Evolutionary conservation across 1,140 invertebrate species (phyloP).

Genomic region (Gryllus bimaculatus): DNA sequence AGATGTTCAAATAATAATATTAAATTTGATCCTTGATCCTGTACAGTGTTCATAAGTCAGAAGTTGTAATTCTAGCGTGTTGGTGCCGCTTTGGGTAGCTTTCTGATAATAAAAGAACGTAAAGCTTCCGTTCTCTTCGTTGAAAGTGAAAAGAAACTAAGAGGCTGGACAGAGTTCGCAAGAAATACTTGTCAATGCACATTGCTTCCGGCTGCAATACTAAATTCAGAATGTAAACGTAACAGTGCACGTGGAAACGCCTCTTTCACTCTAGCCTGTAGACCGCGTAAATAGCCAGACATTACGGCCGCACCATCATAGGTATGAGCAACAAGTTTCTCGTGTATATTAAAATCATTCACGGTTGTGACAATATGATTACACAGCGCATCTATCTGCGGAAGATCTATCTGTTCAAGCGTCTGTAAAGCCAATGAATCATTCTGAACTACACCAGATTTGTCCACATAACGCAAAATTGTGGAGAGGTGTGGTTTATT

Average conservation of each 20-base stretch:
- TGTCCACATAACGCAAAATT: neutral
- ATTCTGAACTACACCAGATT: neutral
- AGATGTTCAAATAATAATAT: neutral
- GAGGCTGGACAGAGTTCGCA: neutral
- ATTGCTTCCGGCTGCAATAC: neutral
- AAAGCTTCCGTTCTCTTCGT: no score
- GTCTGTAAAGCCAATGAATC: neutral
- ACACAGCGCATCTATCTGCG: neutral
- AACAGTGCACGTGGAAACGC: neutral
- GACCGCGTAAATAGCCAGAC: neutral
- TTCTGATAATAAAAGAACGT: no score
- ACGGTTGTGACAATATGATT: neutral
- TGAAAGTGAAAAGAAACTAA: no score
- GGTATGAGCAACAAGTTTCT: neutral
- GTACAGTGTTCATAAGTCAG: neutral
- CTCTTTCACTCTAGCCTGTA: neutral
- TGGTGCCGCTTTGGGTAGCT: neutral
- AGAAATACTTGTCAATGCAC: neutral
- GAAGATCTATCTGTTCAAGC: neutral
- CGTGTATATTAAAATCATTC: neutral
- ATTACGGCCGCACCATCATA: neutral
- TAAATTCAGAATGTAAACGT: neutral
- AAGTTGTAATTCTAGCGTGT: neutral
- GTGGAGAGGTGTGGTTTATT: neutral
- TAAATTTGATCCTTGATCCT: neutral